Percentiles rank a stretch among this genome's conserved stretches.
Conservation (phyloP, 2,888 invertebrate species). For the Apamea sordens region DNA sequence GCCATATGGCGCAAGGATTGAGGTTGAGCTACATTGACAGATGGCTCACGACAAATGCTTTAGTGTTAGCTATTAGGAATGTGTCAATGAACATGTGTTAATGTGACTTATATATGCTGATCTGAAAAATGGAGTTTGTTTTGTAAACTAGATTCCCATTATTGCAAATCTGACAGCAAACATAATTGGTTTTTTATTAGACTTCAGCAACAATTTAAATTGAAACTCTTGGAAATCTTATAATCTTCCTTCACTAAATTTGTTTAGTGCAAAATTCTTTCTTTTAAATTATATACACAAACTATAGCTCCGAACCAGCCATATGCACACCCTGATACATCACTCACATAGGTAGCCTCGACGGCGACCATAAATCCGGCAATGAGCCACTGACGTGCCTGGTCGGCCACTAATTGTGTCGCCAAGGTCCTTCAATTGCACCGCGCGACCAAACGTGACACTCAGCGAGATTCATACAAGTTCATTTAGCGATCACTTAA, state of each 20-base stretch:
- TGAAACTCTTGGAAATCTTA: background rate
- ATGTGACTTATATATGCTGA: conserved; percentile 26
- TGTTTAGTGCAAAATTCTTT: background rate
- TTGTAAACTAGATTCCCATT: conserved; percentile 36
- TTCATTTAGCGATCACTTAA: conserved; percentile 57
- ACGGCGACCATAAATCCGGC: conserved; percentile 54
- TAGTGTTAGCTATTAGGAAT: conserved; percentile 45
- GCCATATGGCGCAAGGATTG: conserved; percentile 62
- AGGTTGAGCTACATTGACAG: conserved; percentile 55
- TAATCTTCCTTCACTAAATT: background rate
- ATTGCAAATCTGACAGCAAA: background rate
- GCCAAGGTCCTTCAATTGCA: conserved; percentile 55
- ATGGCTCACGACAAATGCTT: conserved; percentile 48
- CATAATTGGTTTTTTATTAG: background rate
- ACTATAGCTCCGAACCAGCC: too few relatives aligned
- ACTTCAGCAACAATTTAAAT: background rate
- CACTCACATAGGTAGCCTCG: conserved; percentile 8
- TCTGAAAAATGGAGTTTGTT: conserved; percentile 16
- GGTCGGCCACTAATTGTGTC: conserved; percentile 50
- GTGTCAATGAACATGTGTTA: conserved; percentile 47
- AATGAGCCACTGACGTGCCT: conserved; percentile 47
- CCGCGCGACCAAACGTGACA: conserved; percentile 21
- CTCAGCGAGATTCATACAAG: conserved; percentile 52
- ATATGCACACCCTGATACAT: conserved; percentile 11
- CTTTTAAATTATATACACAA: background rate